Percentiles rank a stretch among this genome's conserved stretches.
These are phyloP conservation scores for Monoplex corrugatus DNA, from an alignment of 2,888 invertebrate species.

Conservation along the genomic window DNA sequence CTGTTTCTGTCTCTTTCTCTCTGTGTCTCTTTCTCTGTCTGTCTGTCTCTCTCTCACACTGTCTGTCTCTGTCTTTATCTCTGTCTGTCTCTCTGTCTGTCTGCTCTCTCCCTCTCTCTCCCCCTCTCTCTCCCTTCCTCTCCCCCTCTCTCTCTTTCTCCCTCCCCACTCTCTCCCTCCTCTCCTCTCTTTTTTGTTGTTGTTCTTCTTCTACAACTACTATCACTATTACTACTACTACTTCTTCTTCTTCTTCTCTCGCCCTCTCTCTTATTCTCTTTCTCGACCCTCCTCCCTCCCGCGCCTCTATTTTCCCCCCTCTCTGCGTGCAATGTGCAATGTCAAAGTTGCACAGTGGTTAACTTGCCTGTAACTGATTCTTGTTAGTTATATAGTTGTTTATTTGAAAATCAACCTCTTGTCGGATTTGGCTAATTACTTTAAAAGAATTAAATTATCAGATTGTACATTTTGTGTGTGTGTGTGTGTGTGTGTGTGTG, in stretches of 20 bases:
- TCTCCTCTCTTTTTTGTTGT: not conserved
- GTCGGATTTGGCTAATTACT: too few species aligned
- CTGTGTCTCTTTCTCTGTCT: too few species aligned
- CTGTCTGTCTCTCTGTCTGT: not conserved
- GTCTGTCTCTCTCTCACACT: constrained; percentile 35
- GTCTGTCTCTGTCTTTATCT: constrained; percentile 27
- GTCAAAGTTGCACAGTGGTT: not conserved
- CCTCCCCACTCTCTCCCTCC: not conserved
- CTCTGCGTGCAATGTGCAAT: not conserved
- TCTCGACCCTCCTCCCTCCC: not conserved
- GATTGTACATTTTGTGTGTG: not conserved
- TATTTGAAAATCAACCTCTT: too few species aligned
- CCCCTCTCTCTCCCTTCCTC: constrained; percentile 24
- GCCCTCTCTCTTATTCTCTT: not conserved
- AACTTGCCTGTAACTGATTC: too few species aligned
- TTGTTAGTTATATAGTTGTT: too few species aligned
- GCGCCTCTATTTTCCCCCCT: too few species aligned
- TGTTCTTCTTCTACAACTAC: not conserved
- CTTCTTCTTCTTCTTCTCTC: constrained; percentile 20
- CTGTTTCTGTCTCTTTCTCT: not conserved
- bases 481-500: not conserved
- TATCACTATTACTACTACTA: not conserved
- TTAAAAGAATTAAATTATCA: too few species aligned
- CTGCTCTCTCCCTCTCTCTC: constrained; percentile 32
- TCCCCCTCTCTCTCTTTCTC: not conserved